Percentiles rank a stretch among this genome's conserved stretches.
These are phyloP conservation scores for Desmodus rotundus DNA, from an alignment of 2,113 vertebrate species.

Conservation along the genomic window DNA sequence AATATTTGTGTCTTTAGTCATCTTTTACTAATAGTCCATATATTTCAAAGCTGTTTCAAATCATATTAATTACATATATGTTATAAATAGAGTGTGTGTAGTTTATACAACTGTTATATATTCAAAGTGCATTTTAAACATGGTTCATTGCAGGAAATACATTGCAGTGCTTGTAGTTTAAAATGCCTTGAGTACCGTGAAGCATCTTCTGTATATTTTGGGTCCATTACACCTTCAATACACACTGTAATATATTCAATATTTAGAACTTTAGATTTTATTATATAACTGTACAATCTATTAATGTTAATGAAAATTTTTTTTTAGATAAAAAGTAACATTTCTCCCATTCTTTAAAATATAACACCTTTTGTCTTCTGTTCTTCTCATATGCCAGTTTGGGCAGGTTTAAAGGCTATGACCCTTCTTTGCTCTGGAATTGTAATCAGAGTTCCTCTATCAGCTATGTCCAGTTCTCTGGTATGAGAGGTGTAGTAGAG, in stretches of 20 bases:
- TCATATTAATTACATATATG: background rate
- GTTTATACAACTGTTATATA: slow-evolving; percentile 15
- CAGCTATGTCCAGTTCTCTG: background rate
- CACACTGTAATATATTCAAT: background rate
- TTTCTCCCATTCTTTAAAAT: background rate
- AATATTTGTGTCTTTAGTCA: background rate
- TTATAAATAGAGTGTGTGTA: background rate
- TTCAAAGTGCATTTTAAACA: slow-evolving; percentile 22
- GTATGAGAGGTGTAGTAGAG: background rate
- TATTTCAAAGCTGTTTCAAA: slow-evolving; percentile 40
- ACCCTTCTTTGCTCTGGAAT: background rate
- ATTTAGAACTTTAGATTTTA: background rate
- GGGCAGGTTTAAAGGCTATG: background rate
- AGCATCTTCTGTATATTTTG: background rate
- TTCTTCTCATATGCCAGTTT: background rate
- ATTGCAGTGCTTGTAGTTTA: background rate
- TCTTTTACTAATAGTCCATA: background rate
- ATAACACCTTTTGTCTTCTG: background rate
- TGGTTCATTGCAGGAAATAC: background rate
- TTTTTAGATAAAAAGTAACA: background rate
- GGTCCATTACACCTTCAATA: background rate
- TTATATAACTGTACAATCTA: background rate
- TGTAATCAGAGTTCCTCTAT: background rate
- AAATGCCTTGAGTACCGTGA: background rate
- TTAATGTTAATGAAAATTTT: background rate